Evolutionary conservation across 2,888 invertebrate genomes (phyloP), one percentile per base, ranked within the genome.

Genomic region (Bibio marci): DNA sequence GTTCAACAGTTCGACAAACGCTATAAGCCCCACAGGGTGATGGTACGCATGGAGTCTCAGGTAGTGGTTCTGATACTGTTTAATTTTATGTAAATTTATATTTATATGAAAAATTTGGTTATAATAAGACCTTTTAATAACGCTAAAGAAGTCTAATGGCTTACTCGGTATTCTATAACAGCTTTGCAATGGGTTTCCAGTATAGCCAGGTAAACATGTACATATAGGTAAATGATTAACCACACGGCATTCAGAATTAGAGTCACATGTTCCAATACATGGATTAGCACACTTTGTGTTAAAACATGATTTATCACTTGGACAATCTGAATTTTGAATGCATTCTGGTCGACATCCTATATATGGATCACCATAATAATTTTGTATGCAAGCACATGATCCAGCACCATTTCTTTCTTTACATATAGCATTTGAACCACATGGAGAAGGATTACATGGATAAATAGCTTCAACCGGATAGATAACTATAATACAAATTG

Each of bases 341-440:
- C 88, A 88, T 67, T 88, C 86, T 19, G 87, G 87, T 54, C 83
- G 69, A 58, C 88, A 88, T 52, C 81, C 80, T 32, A 78, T 65
- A 52, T 87, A 85, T 2, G 87, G 87, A 64, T 87, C 85, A 38
- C 88, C 87, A 51, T 76, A 79, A 58, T 83, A 87, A 51, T 83
- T 82, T 41, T 76, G 71, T 45, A 82, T 64, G 62, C 87, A 88
- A 45, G 73, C 69, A 58, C 87, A 88, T 44, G 86, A 81, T 35
- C 85, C 86, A 41, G 77, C 77, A 48, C 79, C 80, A 52, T 80
- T 74, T 51, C 75, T 70, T 63, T 82, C 81, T 59, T 75, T 80
- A 61, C 90, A 90, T 48, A 81, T 62, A 37, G 90, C 85, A 57
- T 88, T 88, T 26, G 77, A 70, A 42, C 88, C 88, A 59, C 90